A percentile compares a stretch with the other conserved stretches of the same genome.
Evolutionary conservation across 2,888 invertebrate genomes (phyloP).

Genomic region (Sipha maydis): DNA sequence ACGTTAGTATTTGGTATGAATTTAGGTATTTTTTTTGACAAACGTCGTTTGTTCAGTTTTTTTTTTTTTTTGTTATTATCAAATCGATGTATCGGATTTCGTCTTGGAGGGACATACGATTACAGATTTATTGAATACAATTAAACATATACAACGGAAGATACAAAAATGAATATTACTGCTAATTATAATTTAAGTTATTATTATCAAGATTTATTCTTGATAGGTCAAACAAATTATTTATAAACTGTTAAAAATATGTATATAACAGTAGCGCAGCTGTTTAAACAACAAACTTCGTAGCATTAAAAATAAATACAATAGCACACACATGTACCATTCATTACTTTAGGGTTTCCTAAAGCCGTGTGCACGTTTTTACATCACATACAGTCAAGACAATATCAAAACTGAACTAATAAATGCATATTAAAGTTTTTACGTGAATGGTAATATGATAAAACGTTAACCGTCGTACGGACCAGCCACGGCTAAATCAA

Average conservation of each 20-base stretch:
- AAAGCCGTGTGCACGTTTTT: background rate
- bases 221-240: constrained; percentile 56
- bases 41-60: background rate
- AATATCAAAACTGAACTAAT: background rate
- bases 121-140: background rate
- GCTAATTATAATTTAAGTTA: constrained; percentile 11
- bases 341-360: background rate
- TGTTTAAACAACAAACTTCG: constrained; percentile 43
- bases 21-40: no score
- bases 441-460: background rate
- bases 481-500: background rate
- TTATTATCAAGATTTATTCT: constrained; percentile 48
- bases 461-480: background rate
- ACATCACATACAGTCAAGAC: background rate
- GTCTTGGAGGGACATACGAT: background rate
- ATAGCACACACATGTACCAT: background rate
- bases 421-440: no score
- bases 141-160: background rate
- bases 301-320: constrained; percentile 47
- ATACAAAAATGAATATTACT: background rate
- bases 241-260: constrained; percentile 45
- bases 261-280: constrained; percentile 28
- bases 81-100: background rate
- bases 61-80: background rate
- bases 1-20: no score